These are phyloP conservation scores for Poeciliopsis presidionis DNA, from an alignment of 2,797 vertebrate species.

Conservation along the genomic window DNA sequence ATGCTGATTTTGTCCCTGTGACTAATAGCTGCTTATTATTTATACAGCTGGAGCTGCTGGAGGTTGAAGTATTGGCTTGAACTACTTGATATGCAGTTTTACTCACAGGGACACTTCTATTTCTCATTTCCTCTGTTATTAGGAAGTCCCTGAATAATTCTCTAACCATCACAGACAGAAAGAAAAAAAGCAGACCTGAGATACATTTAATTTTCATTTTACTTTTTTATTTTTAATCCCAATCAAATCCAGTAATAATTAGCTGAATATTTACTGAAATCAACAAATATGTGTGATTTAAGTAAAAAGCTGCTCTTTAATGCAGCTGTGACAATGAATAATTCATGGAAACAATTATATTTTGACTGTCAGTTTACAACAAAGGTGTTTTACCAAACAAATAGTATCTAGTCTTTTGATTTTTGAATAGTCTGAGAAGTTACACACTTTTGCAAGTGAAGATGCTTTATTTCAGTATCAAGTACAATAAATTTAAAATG, in stretches of 20 bases:
- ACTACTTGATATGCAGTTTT: slow-evolving; percentile 4
- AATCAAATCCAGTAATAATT: not conserved
- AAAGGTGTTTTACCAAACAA: not conserved
- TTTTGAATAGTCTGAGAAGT: not conserved
- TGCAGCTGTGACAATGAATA: not conserved
- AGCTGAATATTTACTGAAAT: not conserved
- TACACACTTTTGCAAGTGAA: not conserved
- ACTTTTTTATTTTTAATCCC: not conserved
- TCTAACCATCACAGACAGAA: not conserved
- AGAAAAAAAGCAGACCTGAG: not conserved
- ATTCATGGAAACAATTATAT: not conserved
- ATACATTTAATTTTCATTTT: not conserved
- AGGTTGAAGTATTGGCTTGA: not conserved
- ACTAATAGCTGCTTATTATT: slow-evolving; percentile 11
- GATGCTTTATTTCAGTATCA: not conserved
- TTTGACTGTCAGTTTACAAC: not conserved
- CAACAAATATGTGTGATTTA: not conserved
- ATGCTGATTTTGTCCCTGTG: slow-evolving; percentile 1
- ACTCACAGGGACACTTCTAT: slow-evolving; percentile 4
- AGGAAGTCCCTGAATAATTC: not conserved
- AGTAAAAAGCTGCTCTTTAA: not conserved
- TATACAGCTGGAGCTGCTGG: slow-evolving; percentile 1
- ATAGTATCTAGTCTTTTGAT: not conserved
- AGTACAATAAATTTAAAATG: not conserved
- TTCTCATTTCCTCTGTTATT: slow-evolving; percentile 10